A percentile compares a stretch with the other conserved stretches of the same genome.
These are phyloP conservation scores for Dendrophyllia cribrosa DNA, from an alignment of 64 coral and sea anemone species.

Conservation along the genomic window DNA sequence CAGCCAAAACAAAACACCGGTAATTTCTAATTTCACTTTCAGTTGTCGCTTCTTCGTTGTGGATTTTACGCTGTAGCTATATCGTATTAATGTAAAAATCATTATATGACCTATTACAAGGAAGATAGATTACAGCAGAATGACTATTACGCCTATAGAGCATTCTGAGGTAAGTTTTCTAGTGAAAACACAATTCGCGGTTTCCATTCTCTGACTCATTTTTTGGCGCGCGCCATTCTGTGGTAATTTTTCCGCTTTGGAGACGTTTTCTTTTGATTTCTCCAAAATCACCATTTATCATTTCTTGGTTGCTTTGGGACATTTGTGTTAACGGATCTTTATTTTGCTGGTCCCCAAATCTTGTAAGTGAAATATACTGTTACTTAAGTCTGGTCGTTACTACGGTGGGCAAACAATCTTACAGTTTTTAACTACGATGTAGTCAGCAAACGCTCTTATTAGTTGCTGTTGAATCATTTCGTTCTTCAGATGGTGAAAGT, in stretches of 20 bases:
- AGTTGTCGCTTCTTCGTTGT: too few species aligned
- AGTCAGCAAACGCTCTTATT: neutral
- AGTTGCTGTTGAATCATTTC: neutral
- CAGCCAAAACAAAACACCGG: neutral
- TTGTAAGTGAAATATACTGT: too few species aligned
- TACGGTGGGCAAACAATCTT: neutral
- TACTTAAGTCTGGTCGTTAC: too few species aligned
- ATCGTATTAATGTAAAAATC: neutral
- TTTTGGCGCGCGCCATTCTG: neutral
- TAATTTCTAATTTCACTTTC: neutral
- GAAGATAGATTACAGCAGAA: neutral
- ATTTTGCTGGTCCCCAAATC: too few species aligned
- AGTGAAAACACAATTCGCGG: neutral
- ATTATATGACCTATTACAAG: neutral
- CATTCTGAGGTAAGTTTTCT: neutral
- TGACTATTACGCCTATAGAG: neutral
- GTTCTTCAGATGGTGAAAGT: conserved; percentile 59
- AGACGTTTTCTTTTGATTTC: too few species aligned
- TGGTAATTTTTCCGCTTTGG: too few species aligned
- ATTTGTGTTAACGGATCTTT: too few species aligned
- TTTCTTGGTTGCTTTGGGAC: too few species aligned
- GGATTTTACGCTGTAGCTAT: neutral
- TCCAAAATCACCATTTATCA: too few species aligned
- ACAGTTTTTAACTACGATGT: neutral
- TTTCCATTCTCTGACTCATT: too few species aligned